Percentiles rank a stretch among this genome's conserved stretches.
These are phyloP conservation scores for Netelia fuscicornis DNA, from an alignment of 2,888 invertebrate species.

Conservation along the genomic window DNA sequence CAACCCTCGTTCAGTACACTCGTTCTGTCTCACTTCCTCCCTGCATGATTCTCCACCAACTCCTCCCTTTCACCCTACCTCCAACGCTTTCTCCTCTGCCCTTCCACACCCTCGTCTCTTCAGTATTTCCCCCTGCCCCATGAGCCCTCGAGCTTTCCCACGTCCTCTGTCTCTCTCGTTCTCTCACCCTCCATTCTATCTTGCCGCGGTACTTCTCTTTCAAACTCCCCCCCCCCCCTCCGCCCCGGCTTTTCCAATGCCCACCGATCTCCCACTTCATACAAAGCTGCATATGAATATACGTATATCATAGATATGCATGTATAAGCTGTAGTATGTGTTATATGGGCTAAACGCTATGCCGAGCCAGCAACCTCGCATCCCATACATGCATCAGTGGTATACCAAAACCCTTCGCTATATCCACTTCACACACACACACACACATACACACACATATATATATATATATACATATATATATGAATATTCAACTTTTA, in stretches of 20 bases:
- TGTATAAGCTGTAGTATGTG: conserved; percentile 41
- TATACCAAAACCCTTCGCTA: conserved; percentile 63
- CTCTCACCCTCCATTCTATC: conserved; percentile 28
- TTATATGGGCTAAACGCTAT: conserved; percentile 72
- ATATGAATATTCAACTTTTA: conserved; percentile 11
- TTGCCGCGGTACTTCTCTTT: conserved; percentile 56
- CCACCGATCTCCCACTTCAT: conserved; percentile 74
- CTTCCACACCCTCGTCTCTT: background rate
- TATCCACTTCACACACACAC: conserved; percentile 65
- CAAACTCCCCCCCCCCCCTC: conserved; percentile 13
- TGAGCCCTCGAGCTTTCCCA: conserved; percentile 57
- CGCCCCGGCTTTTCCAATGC: conserved; percentile 46
- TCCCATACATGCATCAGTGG: conserved; percentile 66
- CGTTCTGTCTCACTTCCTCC: conserved; percentile 55
- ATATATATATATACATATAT: background rate
- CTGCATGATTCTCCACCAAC: conserved; percentile 36
- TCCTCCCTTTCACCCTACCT: conserved; percentile 11
- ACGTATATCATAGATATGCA: conserved; percentile 46
- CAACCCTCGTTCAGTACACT: conserved; percentile 79
- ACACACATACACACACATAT: background rate
- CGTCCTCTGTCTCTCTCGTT: conserved; percentile 60
- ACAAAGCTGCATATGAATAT: conserved; percentile 69
- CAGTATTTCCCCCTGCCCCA: conserved; percentile 37
- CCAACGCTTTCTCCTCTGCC: background rate
- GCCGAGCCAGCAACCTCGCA: conserved; percentile 67